Conservation (phyloP, 2,797 vertebrate genomes). For the Melanotaenia nigrans region DNA sequence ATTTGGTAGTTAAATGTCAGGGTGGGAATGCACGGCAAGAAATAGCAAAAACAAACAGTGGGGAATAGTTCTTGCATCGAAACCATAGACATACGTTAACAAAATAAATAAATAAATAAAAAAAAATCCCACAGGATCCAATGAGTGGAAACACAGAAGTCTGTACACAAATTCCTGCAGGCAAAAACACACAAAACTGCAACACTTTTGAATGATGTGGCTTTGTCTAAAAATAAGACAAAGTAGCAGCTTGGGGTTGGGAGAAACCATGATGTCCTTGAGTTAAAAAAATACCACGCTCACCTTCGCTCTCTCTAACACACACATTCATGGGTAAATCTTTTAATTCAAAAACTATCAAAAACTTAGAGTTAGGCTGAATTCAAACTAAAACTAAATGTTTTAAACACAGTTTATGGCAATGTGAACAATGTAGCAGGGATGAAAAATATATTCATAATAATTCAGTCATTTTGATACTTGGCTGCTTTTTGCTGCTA, state of each 20-base stretch:
- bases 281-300: constrained; percentile 27
- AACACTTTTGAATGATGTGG: constrained; percentile 59
- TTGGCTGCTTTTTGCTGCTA: constrained; percentile 1
- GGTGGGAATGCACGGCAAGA: constrained; percentile 33
- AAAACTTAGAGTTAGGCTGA: not conserved
- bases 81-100: constrained; percentile 27
- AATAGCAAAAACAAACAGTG: constrained; percentile 62
- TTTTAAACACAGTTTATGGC: not conserved
- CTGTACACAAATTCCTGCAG: constrained; percentile 21
- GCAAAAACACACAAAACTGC: constrained; percentile 22
- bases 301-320: constrained; percentile 2
- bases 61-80: constrained; percentile 42
- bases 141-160: constrained; percentile 32
- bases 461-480: not conserved
- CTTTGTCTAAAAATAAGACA: constrained; percentile 52
- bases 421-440: not conserved
- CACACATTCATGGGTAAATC: not conserved
- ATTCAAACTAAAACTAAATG: not conserved
- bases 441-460: not conserved
- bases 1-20: constrained; percentile 36
- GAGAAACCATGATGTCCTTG: constrained; percentile 55
- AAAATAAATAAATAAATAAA: not conserved
- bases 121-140: constrained; percentile 6
- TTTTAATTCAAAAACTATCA: not conserved
- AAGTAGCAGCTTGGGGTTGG: constrained; percentile 45